Percentiles rank a stretch among this genome's conserved stretches.
phyloP scores from a whole-genome alignment of 2,888 invertebrate species.

The Tupiocoris notatus region DNA sequence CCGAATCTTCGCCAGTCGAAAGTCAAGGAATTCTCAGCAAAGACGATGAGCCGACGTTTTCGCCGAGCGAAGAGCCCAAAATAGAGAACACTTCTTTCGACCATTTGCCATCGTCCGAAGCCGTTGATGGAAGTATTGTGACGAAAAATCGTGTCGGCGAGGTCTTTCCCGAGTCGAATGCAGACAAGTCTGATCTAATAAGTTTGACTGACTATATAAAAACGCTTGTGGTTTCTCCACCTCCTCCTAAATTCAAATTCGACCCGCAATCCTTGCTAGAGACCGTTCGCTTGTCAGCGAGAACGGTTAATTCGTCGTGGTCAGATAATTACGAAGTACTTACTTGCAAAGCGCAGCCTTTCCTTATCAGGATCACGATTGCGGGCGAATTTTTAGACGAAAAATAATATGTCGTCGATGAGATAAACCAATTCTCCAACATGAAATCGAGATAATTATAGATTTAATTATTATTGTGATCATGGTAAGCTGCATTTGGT shows the following conservation, averaged over 20 bases:
- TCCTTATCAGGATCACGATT: constrained; percentile 72
- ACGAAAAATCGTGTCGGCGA: constrained; percentile 32
- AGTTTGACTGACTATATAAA: constrained; percentile 40
- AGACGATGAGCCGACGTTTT: constrained; percentile 28
- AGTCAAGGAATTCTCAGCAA: neutral
- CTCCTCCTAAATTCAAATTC: constrained; percentile 54
- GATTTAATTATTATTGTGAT: too few species aligned
- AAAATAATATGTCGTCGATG: constrained; percentile 40
- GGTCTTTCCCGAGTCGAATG: neutral
- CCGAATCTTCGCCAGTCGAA: neutral
- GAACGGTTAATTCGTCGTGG: constrained; percentile 62
- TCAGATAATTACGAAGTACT: constrained; percentile 66
- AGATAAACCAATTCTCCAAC: neutral
- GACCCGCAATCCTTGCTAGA: constrained; percentile 72
- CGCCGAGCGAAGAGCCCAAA: constrained; percentile 20
- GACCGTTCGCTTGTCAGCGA: constrained; percentile 64
- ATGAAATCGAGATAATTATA: too few species aligned
- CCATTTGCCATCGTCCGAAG: neutral
- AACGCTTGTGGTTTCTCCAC: constrained; percentile 31
- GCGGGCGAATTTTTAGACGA: constrained; percentile 71
- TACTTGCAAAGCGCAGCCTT: constrained; percentile 77
- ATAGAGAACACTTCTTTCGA: constrained; percentile 36
- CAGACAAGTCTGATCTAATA: constrained; percentile 21
- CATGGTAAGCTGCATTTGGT: too few species aligned
- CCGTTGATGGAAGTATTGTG: neutral